Evolutionary conservation across 1,140 invertebrate genomes (phyloP), one percentile per base, ranked within the genome.

Genomic region (Diorhabda sublineata): DNA sequence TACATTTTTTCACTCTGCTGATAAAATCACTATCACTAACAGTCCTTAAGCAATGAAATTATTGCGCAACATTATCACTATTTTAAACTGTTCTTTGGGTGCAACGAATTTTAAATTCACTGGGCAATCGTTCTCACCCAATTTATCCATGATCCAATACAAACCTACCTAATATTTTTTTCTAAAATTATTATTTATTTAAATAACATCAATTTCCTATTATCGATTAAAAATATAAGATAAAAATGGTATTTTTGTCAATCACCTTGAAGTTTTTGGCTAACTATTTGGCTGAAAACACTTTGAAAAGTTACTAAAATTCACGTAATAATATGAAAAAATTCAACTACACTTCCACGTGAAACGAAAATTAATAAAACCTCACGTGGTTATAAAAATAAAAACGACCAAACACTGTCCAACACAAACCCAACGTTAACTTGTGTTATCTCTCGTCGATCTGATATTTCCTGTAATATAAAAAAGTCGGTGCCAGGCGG

Each of bases 401-500:
- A 26, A 26, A 26, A 26, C 26, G 26, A 26, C 26, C 26, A 26
- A 26, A 26, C 26, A 26, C 58, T 52, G 26, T 44, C n/a, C 64
- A 57, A 56, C 57, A 57, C 9, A 42, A 52, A 8, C 47, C 6
- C 6, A 52, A 52, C 47, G 47, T n/a, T 52, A 4, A 52, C n/a
- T n/a, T 52, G n/a, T 4, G 47, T 52, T 8, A 8, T n/a, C n/a
- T 3, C n/a, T n/a, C 47, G 47, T 52, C 47, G 47, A 52, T 52
- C 47, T 52, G n/a, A n/a, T 52, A 8, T 52, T 52, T 52, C 47
- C 47, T 52, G 47, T 52, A 52, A 8, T 61, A 64, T 62, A 11
- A 52, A n/a, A 64, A 58, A 58, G 62, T 58, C 75, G 72, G 75
- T 76, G 75, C 75, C 75, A 76, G 75, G 72, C 72, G 68, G 74